These are phyloP conservation scores for Watersipora subatra DNA, from an alignment of 1,140 invertebrate genomes.

Conservation along the genomic window DNA sequence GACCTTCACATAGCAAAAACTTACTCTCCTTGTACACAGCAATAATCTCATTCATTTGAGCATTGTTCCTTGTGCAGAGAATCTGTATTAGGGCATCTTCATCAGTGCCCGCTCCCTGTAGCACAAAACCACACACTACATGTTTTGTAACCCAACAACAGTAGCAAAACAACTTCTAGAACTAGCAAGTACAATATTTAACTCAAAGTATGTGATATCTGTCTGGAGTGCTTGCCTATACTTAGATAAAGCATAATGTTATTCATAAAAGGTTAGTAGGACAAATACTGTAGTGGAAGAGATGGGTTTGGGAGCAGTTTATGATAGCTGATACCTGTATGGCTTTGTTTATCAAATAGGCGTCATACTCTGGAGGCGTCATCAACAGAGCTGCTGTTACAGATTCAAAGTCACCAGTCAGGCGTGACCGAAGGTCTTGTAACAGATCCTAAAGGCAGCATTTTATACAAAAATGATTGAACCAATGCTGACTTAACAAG, in stretches of 20 bases:
- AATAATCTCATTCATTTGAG: slow-evolving; percentile 39
- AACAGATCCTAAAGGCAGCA: slow-evolving; percentile 32
- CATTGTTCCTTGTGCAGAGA: slow-evolving; percentile 42
- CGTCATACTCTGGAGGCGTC: slow-evolving; percentile 34
- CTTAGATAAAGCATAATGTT: no score
- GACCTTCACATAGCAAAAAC: no score
- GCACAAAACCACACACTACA: no score
- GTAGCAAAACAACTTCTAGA: no score
- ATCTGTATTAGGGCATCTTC: slow-evolving; percentile 44
- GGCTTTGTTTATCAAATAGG: slow-evolving; percentile 32
- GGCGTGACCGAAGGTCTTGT: slow-evolving; percentile 35
- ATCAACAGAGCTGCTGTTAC: slow-evolving; percentile 27
- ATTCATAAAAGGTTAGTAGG: no score
- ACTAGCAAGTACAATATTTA: no score
- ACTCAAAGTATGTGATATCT: no score
- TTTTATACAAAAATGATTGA: neutral
- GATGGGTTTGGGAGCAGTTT: no score
- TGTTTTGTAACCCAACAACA: no score
- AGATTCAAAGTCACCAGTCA: slow-evolving; percentile 35
- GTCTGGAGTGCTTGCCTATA: no score
- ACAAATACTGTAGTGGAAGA: no score
- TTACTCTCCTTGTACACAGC: slow-evolving; percentile 36
- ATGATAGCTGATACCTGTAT: slow-evolving; percentile 38
- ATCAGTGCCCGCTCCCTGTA: slow-evolving; percentile 44
- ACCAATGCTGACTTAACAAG: neutral